Evolutionary conservation across 1,140 invertebrate genomes (phyloP), one percentile per base, ranked within the genome.

Genomic region (Pachyrhynchus sulphureomaculatus): DNA sequence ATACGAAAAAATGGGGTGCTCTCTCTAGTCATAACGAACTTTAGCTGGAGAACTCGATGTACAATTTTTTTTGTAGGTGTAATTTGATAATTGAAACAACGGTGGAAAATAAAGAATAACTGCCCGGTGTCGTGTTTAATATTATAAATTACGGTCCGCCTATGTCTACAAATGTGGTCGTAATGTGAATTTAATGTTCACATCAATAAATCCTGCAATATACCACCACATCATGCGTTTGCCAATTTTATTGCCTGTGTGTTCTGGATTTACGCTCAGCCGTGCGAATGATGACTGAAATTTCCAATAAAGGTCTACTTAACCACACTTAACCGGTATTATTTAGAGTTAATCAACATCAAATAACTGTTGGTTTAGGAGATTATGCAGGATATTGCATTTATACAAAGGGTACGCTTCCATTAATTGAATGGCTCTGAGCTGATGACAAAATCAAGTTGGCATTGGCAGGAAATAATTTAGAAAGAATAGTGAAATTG

Each of bases 261-360:
- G 48, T 37, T 48, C 55, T 12, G 44, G 55, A 58, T 48, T 58
- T 48, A 37, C 55, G 55, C 55, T 39, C 44, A 23, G 42, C 39
- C 44, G 53, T 48, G 55, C 55, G 32, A 58, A 58, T 58, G 55
- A 58, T 32, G 44, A 58, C 44, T 29, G 45, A 37, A 58, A 58
- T 48, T 58, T 58, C 33, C 55, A 48, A 58, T 58, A 58, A 58
- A 58, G 17, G 45, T 41, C 15, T 41, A 44, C 32, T 41, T 48
- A 49, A 58, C 55, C 55, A 32, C 55, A 58, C 55, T 58, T 58
- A 58, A 48, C 45, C 44, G 44, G 44, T 10, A 39, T 58, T 58
- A 58, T 58, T 58, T 58, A 32, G 55, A 58, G 36, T 18, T 49
- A 58, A 48, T 58, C 55, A 58, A 58, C 44, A 58, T 58, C 55